Base-by-base conservation (phyloP, 2,797 vertebrate species). In the Sparus aurata region DNA sequence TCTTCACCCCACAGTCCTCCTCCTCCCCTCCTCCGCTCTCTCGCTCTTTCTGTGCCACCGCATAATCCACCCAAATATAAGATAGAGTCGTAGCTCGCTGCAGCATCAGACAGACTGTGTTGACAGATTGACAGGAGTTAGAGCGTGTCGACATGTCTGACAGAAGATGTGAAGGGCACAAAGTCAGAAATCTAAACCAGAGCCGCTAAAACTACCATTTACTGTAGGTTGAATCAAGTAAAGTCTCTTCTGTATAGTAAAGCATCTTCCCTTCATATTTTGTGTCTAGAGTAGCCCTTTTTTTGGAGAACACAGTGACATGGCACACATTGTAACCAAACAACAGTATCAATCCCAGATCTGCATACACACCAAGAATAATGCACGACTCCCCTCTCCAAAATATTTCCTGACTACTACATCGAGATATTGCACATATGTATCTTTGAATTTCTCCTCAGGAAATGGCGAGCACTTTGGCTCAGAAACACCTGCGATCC, bases 391-490 rank as follows among this genome's bases (percentile, higher is more conserved):
- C 34, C 34, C 34, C 34, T 34, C 34, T 34, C 34, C 34, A 34
- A 8, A 34, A 34, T 34, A 9, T 34, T 34, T 34, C 34, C 34
- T 34, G 34, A 34, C 34, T 34, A 34, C 34, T 34, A 34, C 34
- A 34, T 34, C 4, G 34, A 34, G 34, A 34, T 34, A 8, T 34
- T 34, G 34, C 34, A 34, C 34, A 34, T 8, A 34, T 87, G 73
- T 92, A 57, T 84, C 64, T 84, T 58, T 86, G 87, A 55, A 30
- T 82, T 79, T 59, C 18, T 64, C 75, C 59, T 68, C 89, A 99
- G 98, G 98, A 99, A 90, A 99, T 99, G 98, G 98, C 98, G 49
- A 98, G 97, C 72, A 96, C 97, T 66, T 95, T 99, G 93, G 97
- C 97, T 60, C 98, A 99, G 96, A 99, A 99, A 93, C 98, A 99